Percentiles rank a stretch among this genome's conserved stretches.
These are phyloP conservation scores for Bagarius yarrelli DNA, from an alignment of 2,113 vertebrate genomes.

Conservation along the genomic window DNA sequence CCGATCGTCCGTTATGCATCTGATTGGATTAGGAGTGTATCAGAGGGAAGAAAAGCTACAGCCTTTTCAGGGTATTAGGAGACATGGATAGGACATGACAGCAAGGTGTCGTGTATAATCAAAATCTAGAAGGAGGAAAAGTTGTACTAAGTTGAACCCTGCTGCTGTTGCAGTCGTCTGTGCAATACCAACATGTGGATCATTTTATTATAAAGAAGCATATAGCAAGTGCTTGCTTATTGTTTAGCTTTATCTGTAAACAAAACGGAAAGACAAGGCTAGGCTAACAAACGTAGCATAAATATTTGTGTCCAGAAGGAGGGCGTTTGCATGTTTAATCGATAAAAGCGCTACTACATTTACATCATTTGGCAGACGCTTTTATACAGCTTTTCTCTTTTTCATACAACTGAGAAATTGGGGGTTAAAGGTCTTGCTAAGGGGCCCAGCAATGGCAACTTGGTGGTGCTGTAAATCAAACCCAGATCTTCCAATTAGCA, in stretches of 20 bases:
- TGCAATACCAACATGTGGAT: background rate
- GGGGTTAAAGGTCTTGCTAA: too few species aligned
- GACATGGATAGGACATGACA: slow-evolving; percentile 38
- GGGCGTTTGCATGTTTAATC: too few species aligned
- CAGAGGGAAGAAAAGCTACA: slow-evolving; percentile 54
- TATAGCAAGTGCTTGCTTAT: background rate
- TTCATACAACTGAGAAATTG: too few species aligned
- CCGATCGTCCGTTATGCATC: slow-evolving; percentile 66
- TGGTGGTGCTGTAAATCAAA: too few species aligned
- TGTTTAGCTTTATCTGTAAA: background rate
- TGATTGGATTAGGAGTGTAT: slow-evolving; percentile 70
- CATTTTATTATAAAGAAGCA: background rate
- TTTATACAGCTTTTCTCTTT: too few species aligned
- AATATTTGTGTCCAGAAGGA: too few species aligned
- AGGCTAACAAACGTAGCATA: background rate
- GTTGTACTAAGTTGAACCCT: background rate
- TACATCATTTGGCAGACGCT: too few species aligned
- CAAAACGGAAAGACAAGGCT: background rate
- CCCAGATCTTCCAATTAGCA: too few species aligned
- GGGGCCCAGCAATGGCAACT: too few species aligned
- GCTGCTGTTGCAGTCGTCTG: slow-evolving; percentile 25
- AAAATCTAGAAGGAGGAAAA: slow-evolving; percentile 29
- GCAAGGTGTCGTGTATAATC: slow-evolving; percentile 14
- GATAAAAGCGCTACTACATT: too few species aligned
- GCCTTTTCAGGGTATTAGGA: slow-evolving; percentile 19